Conservation (phyloP, 2,797 vertebrate genomes). For the Dipus sagitta region DNA sequence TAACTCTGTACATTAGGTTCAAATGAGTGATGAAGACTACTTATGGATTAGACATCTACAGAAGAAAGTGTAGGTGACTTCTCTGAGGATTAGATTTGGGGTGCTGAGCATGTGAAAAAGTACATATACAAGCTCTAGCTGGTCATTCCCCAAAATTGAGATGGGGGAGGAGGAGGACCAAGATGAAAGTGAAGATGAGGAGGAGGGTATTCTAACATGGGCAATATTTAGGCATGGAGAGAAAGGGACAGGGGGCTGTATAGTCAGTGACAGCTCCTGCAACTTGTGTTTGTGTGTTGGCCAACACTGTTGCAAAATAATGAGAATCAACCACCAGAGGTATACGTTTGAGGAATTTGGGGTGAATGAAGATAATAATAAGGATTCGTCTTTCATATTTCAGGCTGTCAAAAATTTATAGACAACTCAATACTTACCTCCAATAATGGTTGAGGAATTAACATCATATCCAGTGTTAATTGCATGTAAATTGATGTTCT, state of each 20-base stretch:
- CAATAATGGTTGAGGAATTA: background rate
- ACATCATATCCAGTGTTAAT: background rate
- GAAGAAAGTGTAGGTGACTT: background rate
- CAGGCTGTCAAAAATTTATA: background rate
- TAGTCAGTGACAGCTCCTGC: background rate
- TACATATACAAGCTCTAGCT: background rate
- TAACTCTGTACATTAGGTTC: background rate
- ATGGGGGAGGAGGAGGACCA: too few species aligned
- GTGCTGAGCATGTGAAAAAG: background rate
- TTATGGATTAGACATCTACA: background rate
- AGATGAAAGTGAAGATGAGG: background rate
- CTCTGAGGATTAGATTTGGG: background rate
- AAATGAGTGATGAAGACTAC: background rate
- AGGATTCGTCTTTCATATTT: background rate
- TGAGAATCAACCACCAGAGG: background rate
- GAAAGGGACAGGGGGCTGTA: background rate
- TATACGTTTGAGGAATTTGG: background rate
- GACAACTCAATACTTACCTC: background rate
- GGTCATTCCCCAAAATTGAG: background rate
- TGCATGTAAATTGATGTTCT: background rate
- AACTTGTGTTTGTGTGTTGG: background rate
- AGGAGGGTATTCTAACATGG: conserved; percentile 10
- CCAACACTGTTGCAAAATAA: background rate
- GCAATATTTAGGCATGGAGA: background rate
- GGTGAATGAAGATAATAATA: conserved; percentile 44